These are phyloP conservation scores for Drosophila eohydei DNA, from an alignment of 2,888 invertebrate genomes.

Conservation along the genomic window DNA sequence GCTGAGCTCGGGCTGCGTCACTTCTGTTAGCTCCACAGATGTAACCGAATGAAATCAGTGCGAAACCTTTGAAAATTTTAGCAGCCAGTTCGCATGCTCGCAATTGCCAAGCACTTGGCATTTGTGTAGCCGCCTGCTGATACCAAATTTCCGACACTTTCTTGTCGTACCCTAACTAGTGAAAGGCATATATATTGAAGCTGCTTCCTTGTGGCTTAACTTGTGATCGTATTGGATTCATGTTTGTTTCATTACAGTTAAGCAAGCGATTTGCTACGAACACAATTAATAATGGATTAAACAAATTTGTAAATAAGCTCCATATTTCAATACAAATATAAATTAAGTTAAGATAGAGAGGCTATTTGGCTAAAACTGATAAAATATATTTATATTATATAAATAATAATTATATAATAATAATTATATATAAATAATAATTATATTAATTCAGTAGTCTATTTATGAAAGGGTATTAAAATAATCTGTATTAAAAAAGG, in stretches of 20 bases:
- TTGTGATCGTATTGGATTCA: neutral
- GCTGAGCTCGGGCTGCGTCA: neutral
- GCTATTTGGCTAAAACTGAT: too few relatives aligned
- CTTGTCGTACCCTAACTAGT: conserved; percentile 20
- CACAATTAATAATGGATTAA: neutral
- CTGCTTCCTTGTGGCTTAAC: too few relatives aligned
- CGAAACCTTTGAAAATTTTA: conserved; percentile 62
- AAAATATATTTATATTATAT: too few relatives aligned
- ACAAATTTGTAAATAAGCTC: too few relatives aligned
- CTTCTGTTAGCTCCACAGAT: conserved; percentile 31
- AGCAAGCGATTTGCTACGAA: neutral
- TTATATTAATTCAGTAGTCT: neutral
- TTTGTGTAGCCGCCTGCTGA: conserved; percentile 55
- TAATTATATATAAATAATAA: neutral
- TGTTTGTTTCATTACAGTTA: neutral
- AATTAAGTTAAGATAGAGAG: neutral
- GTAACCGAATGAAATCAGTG: conserved; percentile 72
- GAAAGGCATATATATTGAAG: neutral
- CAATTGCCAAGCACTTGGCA: conserved; percentile 53
- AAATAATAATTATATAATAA: neutral
- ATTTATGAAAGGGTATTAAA: conserved; percentile 12
- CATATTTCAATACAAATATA: neutral
- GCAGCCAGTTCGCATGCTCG: conserved; percentile 42
- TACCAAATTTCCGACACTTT: conserved; percentile 56
- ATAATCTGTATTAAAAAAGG: neutral